Conservation (phyloP, 2,888 invertebrate species). For the Hedychridium roseum region DNA sequence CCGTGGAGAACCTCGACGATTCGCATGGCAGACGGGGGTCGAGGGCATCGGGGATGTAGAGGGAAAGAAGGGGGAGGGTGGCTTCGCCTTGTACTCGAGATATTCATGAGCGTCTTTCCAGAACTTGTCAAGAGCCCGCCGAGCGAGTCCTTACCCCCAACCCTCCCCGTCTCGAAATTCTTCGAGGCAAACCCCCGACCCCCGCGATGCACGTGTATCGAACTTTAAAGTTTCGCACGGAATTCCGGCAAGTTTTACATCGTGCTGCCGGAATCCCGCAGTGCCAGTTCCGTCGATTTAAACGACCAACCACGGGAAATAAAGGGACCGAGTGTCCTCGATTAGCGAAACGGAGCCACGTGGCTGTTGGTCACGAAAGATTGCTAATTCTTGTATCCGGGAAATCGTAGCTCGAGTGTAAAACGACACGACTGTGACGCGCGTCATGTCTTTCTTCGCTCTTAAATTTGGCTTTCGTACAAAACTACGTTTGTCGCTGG, state of each 20-base stretch:
- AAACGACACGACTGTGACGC: no score
- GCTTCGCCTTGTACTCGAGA: slow-evolving; percentile 11
- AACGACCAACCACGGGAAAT: no score
- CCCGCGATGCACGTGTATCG: background rate
- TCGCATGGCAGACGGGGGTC: background rate
- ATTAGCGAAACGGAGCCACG: no score
- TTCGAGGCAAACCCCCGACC: background rate
- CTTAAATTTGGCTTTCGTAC: no score
- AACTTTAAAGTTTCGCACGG: slow-evolving; percentile 4
- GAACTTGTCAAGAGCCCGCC: slow-evolving; percentile 29
- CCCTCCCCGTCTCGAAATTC: slow-evolving; percentile 5
- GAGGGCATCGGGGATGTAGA: slow-evolving; percentile 2
- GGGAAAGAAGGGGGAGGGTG: slow-evolving; percentile 2
- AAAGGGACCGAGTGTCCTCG: no score
- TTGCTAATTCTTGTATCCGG: no score
- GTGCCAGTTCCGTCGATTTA: no score
- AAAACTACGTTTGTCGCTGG: no score
- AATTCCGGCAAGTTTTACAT: slow-evolving; percentile 6
- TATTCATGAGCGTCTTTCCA: slow-evolving; percentile 30
- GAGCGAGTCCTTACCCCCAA: background rate
- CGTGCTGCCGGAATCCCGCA: no score
- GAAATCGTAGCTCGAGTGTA: no score
- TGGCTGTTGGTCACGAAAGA: no score
- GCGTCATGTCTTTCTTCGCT: no score
- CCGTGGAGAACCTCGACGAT: slow-evolving; percentile 12